Evolutionary conservation across 2,888 invertebrate species (phyloP).

Genomic region (Caenorhabditis panamensis): DNA sequence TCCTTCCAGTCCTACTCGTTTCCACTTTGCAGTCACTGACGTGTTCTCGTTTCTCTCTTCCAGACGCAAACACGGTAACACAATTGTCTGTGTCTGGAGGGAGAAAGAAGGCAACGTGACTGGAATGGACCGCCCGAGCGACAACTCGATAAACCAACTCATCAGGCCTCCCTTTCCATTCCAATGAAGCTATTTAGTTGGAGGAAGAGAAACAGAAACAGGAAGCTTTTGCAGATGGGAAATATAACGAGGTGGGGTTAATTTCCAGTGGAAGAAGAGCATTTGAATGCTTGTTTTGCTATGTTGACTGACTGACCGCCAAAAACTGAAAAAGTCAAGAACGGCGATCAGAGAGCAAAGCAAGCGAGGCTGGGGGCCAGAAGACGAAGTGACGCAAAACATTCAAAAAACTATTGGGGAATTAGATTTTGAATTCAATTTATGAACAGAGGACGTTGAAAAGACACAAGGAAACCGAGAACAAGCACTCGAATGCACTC

Average conservation of each 20-base stretch:
- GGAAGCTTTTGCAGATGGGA: slow-evolving; percentile 3
- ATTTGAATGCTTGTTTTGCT: too few species aligned
- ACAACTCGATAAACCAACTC: too few species aligned
- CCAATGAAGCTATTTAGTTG: slow-evolving; percentile 9
- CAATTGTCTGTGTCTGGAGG: slow-evolving; percentile 22
- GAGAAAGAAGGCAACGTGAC: not conserved
- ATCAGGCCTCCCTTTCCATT: too few species aligned
- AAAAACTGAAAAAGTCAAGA: not conserved
- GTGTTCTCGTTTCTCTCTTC: not conserved
- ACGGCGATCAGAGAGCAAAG: not conserved
- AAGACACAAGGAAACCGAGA: not conserved
- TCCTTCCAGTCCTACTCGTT: too few species aligned
- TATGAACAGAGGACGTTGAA: too few species aligned
- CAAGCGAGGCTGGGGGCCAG: too few species aligned
- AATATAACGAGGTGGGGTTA: too few species aligned
- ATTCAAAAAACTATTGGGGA: not conserved
- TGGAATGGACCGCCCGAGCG: slow-evolving; percentile 3
- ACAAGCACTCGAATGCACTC: not conserved
- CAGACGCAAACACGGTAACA: slow-evolving; percentile 15
- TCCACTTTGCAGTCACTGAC: too few species aligned
- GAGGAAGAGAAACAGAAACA: not conserved
- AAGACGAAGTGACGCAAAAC: not conserved
- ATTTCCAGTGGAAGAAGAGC: too few species aligned
- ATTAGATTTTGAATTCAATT: not conserved
- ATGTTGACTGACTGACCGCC: too few species aligned